These are phyloP conservation scores for Noctilio leporinus DNA, from an alignment of 2,113 vertebrate genomes.

Conservation along the genomic window DNA sequence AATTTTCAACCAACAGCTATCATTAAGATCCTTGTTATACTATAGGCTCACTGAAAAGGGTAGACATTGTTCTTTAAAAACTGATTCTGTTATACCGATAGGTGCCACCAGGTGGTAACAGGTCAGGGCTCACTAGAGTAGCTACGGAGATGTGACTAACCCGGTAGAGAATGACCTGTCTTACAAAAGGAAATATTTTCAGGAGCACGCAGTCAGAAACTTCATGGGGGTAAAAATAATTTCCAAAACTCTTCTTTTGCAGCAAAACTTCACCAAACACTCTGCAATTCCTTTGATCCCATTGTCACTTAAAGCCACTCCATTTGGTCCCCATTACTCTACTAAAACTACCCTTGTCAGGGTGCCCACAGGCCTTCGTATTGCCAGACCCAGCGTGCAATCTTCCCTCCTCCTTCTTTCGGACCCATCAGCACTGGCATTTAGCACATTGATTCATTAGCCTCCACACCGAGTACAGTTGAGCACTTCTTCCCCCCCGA, in stretches of 20 bases:
- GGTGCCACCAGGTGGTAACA: not conserved
- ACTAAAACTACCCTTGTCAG: not conserved
- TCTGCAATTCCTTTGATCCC: not conserved
- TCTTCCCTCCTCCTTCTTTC: not conserved
- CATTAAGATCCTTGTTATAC: not conserved
- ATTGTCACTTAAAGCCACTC: not conserved
- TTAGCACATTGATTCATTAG: not conserved
- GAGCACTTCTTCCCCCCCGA: not conserved
- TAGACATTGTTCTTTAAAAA: not conserved
- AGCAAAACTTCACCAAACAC: not conserved
- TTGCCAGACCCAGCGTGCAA: not conserved
- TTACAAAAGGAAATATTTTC: not conserved
- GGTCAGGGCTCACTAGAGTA: not conserved
- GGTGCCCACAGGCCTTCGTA: not conserved
- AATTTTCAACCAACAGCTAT: not conserved
- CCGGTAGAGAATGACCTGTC: not conserved
- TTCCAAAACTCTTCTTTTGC: not conserved
- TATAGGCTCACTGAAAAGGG: not conserved
- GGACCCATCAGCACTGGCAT: not conserved
- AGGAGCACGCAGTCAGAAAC: not conserved
- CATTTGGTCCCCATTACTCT: not conserved
- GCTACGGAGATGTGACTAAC: not conserved
- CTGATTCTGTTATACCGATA: not conserved
- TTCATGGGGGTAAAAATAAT: not conserved
- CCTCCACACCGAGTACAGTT: not conserved